These are phyloP conservation scores for Columbina picui DNA, from an alignment of 2,113 vertebrate species.

Conservation along the genomic window DNA sequence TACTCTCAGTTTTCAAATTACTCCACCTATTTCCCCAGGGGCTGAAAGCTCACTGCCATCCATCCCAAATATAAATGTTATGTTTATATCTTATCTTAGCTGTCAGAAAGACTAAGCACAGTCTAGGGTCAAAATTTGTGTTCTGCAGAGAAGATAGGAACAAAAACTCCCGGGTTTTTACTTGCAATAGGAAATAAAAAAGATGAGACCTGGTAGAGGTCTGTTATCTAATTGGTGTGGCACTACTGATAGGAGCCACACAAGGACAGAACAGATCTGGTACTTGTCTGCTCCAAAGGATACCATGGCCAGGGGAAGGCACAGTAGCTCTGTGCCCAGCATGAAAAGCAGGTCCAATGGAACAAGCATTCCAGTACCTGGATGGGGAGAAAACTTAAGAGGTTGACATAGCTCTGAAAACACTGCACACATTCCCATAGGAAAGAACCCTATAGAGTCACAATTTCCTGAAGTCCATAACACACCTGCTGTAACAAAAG, in stretches of 20 bases:
- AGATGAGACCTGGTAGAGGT: background rate
- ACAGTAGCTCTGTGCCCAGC: background rate
- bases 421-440: background rate
- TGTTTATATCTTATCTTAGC: background rate
- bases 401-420: background rate
- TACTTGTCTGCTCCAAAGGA: background rate
- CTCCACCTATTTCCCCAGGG: rapidly evolving
- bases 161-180: background rate
- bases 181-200: background rate
- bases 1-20: background rate
- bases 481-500: background rate
- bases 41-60: background rate
- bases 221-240: rapidly evolving
- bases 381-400: background rate
- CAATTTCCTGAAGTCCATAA: background rate
- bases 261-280: background rate
- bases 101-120: background rate
- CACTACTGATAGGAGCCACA: background rate
- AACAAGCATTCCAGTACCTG: background rate
- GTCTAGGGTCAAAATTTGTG: background rate
- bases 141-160: background rate
- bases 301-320: background rate
- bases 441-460: background rate
- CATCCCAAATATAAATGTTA: background rate
- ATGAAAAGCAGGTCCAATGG: background rate